Base-by-base conservation (phyloP, 2,797 vertebrate species). In the Myotis daubentonii region DNA sequence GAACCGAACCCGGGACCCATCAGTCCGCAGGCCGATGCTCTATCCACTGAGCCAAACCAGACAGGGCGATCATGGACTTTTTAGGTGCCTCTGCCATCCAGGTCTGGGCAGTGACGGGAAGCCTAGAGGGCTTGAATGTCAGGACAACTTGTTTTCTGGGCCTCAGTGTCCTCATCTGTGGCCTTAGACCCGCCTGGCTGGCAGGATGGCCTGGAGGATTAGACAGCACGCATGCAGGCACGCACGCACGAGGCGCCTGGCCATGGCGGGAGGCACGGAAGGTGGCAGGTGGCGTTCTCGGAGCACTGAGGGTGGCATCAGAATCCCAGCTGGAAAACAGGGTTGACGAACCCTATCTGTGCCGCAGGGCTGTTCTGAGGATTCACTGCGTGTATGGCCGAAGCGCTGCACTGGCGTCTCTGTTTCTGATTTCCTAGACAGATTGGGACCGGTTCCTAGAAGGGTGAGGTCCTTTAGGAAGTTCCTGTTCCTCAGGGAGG, bases 261-360 rank as follows among this genome's bases (percentile, higher is more conserved):
- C 2, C 3, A 3, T 36, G 9, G 71, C 2, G 30, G 41, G 47
- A 66, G 38, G 13, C 0, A 1, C 2, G 51, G 78, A 5, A 19
- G 0, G 15, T 0, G 5, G 53, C n/a, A 0, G 0, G 1, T 0
- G 33, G 62, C 1, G 0, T 78, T 44, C 78, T 19, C 3, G n/a
- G 30, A 60, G 60, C 16, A 6, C 3, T 9, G 44, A 55, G n/a
- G 33, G 28, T 7, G 72, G 30, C 23, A 71, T 47, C 12, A 0
- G 57, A 1, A 11, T 30, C 41, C 62, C 13, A 0, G 20, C 66
- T 38, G 57, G 57, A 72, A 30, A 78, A 19, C 2, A 4, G 36
- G 66, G 16, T 11, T 5, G 9, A 84, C n/a, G 6, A 16, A 33
- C 15, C 0, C 1, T 5, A 1, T 41, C 76, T 44, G 1, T 5